Base-by-base conservation (phyloP, 2,113 vertebrate genomes). In the Mus musculus region DNA sequence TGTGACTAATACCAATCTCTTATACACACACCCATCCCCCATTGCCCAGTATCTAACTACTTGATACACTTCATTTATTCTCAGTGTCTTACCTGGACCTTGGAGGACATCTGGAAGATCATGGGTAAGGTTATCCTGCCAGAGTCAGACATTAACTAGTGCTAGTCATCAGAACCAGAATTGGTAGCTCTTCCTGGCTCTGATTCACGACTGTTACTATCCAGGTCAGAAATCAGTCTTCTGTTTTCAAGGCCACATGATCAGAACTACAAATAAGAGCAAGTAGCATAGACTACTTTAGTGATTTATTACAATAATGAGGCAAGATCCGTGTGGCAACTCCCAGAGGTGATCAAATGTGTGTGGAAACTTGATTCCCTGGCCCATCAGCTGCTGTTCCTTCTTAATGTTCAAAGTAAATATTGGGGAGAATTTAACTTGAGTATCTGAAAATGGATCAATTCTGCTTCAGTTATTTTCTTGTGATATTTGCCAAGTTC, bases 211-310 rank as follows among this genome's bases (percentile, higher is more conserved):
- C 28, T 54, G 39, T 39, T 88, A 49, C 71, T 91, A 33, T 39
- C 63, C 75, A n/a, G n/a, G 42, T 85, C 30, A 86, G 75, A 95
- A 56, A 39, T 82, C 42, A 91, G 1, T 17, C 36, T 54, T 85
- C 46, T 65, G 8, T 65, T 4, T 73, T 46, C 42, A 33, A 16
- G 36, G 26, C 14, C 77, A 72, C 59, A 28, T 63, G 52, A 93
- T 81, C 77, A 80, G 54, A 85, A 96, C 84, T 85, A 84, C 73
- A 96, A 81, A 88, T 36, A 46, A 89, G 86, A 90, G 71, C 84
- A 85, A 22, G 63, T 67, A 73, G 24, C 16, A 59, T 49, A 77
- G 39, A 86, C 71, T 69, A 33, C 61, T 63, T 69, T 81, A 63
- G 14, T 86, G 42, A 87, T 89, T 61, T 72, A 42, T 80, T 81